Percentiles rank a stretch among this genome's conserved stretches.
Conservation (phyloP, 2,888 invertebrate genomes). For the Mongoloraphidia duomilia region DNA sequence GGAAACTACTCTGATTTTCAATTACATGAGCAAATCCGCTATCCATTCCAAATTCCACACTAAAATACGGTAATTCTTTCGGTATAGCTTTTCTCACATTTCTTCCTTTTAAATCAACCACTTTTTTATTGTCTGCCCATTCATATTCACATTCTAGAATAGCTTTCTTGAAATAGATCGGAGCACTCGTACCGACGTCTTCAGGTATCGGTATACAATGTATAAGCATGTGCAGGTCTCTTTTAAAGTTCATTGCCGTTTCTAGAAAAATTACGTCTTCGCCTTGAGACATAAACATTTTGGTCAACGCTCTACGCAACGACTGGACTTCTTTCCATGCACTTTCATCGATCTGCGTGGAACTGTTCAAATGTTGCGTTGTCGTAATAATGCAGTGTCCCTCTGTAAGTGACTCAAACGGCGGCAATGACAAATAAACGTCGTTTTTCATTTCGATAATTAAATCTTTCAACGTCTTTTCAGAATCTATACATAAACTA, state of each 20-base stretch:
- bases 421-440: constrained; percentile 74
- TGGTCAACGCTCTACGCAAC: constrained; percentile 62
- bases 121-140: constrained; percentile 91
- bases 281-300: constrained; percentile 56
- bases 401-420: constrained; percentile 61
- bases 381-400: constrained; percentile 83
- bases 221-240: constrained; percentile 69
- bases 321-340: constrained; percentile 78
- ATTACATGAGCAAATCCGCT: constrained; percentile 94
- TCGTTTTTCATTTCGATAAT: constrained; percentile 68
- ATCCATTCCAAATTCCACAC: constrained; percentile 82
- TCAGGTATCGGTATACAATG: constrained; percentile 80
- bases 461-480: constrained; percentile 67
- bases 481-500: constrained; percentile 67
- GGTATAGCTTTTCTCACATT: constrained; percentile 73
- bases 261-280: constrained; percentile 86
- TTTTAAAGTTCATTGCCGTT: constrained; percentile 57
- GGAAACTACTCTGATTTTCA: constrained; percentile 81
- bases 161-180: constrained; percentile 97
- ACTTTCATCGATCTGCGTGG: constrained; percentile 84
- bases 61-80: constrained; percentile 88
- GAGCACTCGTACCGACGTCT: constrained; percentile 75
- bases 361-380: constrained; percentile 62
- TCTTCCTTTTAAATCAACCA: constrained; percentile 54
- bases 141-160: constrained; percentile 88